Percentiles rank a stretch among this genome's conserved stretches.
These are phyloP conservation scores for Euwallacea similis DNA, from an alignment of 1,140 invertebrate genomes.

Conservation along the genomic window DNA sequence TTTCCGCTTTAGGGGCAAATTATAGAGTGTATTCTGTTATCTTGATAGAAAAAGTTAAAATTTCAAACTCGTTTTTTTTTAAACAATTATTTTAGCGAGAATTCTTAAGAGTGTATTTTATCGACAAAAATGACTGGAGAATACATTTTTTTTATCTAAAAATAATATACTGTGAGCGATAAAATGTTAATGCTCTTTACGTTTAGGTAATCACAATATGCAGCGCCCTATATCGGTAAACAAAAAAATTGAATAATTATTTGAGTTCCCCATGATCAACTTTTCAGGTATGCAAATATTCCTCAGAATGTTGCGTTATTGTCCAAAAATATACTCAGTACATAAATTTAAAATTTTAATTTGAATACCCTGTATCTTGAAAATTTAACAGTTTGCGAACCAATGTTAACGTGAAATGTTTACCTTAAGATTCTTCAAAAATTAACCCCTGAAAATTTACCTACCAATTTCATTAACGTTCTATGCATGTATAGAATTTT, in stretches of 20 bases:
- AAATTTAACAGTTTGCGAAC: not conserved
- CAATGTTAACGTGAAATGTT: not conserved
- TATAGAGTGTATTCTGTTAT: too few relatives aligned
- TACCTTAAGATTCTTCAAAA: not conserved
- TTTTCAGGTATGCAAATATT: not conserved
- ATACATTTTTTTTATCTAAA: too few relatives aligned
- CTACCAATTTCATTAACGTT: not conserved
- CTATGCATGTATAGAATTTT: not conserved
- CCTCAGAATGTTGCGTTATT: not conserved
- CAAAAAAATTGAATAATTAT: not conserved
- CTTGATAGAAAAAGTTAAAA: too few relatives aligned
- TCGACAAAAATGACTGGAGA: too few relatives aligned
- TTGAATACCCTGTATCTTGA: not conserved
- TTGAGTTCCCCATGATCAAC: not conserved
- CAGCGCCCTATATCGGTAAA: not conserved
- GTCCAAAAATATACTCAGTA: not conserved
- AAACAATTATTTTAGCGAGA: too few relatives aligned
- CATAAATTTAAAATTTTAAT: slow-evolving; percentile 2
- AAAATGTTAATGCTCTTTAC: too few relatives aligned
- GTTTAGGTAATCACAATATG: too few relatives aligned
- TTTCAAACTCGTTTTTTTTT: too few relatives aligned
- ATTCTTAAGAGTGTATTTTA: too few relatives aligned
- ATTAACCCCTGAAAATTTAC: not conserved
- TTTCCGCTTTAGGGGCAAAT: too few relatives aligned
- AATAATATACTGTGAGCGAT: too few relatives aligned